Base-by-base conservation (phyloP, 2,888 invertebrate species). In the Diachrysia chrysitis region DNA sequence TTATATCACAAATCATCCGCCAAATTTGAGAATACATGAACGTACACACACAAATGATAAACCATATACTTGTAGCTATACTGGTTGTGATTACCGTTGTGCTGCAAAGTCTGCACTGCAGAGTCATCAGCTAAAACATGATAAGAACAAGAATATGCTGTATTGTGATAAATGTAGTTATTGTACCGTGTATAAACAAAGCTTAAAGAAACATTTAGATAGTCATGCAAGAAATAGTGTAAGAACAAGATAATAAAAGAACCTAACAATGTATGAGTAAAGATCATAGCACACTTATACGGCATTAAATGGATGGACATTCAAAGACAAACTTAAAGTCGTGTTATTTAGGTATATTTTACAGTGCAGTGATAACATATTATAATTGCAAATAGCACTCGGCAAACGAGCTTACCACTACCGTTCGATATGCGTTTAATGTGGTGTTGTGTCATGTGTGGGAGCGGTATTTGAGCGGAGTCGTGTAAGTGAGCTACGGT, bases 161-260 rank as follows among this genome's bases (percentile, higher is more conserved):
- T 87, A 84, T 55, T 91, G 91, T 84, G 91, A 90, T 71, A 86
- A 87, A 72, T 91, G 91, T 66, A 84, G 76, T 62, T 91, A 90
- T 61, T 84, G 78, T 42, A 91, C 91, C 23, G 83, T 90, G 0
- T 91, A 91, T 71, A 89, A 69, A 37, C 86, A 87, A 55, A 85
- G 85, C 9, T 81, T 91, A 17, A 84, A 81, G 32, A 89, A 85
- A 67, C 90, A 91, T 71, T 57, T 80, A 21, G 81, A 84, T 32
- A 86, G 83, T 75, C 87, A 88, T 80, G 66, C 14, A 16, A 85
- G 87, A 42, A 86, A 86, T 61, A 78, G 62, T 65, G 65, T 84
- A 0, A 69, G 67, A 54, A 62, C 56, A 32, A 71, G 46, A 23
- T 66, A 57, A 51, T 79, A 59, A 53, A 29, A 19, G n/a, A 17